Evolutionary conservation across 2,888 invertebrate genomes (phyloP).

Genomic region (Shargacucullia verbasci): DNA sequence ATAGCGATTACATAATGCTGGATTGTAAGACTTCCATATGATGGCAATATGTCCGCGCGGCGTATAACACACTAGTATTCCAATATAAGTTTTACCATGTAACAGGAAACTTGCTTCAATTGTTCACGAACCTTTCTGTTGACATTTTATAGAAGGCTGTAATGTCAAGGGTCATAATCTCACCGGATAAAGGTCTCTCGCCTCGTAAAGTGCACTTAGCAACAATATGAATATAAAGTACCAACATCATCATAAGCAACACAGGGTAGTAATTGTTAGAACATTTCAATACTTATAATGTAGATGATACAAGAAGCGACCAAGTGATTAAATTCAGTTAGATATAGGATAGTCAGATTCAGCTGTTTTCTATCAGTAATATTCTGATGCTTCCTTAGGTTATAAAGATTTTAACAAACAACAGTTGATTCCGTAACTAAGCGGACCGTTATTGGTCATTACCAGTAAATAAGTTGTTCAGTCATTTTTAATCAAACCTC

Average conservation of each 20-base stretch:
- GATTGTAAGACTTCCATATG: constrained; percentile 20
- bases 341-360: too few relatives aligned
- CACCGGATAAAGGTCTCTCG: constrained; percentile 1
- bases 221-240: background rate
- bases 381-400: too few relatives aligned
- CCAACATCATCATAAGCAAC: background rate
- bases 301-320: constrained; percentile 7
- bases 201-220: background rate
- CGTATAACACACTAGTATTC: constrained; percentile 38
- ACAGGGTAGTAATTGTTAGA: background rate
- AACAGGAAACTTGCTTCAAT: constrained; percentile 37
- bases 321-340: background rate
- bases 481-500: too few relatives aligned
- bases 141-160: constrained; percentile 18
- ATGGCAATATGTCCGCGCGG: constrained; percentile 36
- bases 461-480: too few relatives aligned
- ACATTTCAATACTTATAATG: background rate
- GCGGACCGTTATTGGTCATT: too few relatives aligned
- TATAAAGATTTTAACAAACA: too few relatives aligned
- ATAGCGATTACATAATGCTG: constrained; percentile 21
- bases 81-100: constrained; percentile 49
- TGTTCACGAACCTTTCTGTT: constrained; percentile 27
- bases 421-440: too few relatives aligned
- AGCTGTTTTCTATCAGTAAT: too few relatives aligned
- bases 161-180: constrained; percentile 15